Conservation (phyloP, 1,140 invertebrate genomes). For the Doryteuthis pealeii region DNA sequence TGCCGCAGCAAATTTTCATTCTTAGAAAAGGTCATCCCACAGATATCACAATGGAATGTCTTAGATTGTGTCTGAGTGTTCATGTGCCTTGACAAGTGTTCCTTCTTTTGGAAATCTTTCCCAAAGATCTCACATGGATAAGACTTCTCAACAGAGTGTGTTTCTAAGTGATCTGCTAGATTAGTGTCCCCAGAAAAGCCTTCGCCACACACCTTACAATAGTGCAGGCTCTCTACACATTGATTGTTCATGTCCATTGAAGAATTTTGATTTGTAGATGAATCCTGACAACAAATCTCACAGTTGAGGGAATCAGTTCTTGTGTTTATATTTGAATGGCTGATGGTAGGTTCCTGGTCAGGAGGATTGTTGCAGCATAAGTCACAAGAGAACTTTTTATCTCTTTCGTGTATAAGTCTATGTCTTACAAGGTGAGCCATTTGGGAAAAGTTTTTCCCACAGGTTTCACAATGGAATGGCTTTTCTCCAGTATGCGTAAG, state of each 20-base stretch:
- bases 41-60: not conserved
- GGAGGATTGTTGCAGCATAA: too few relatives aligned
- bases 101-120: not conserved
- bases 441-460: slow-evolving; percentile 89
- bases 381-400: not conserved
- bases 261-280: slow-evolving; percentile 20
- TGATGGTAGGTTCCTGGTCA: slow-evolving; percentile 65
- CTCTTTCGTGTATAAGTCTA: slow-evolving; percentile 20
- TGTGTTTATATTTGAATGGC: slow-evolving; percentile 13
- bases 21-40: not conserved
- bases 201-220: slow-evolving; percentile 85
- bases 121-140: not conserved
- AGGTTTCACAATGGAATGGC: slow-evolving; percentile 89
- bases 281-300: slow-evolving; percentile 32
- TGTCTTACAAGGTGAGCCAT: slow-evolving; percentile 89
- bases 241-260: slow-evolving; percentile 40
- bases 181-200: slow-evolving; percentile 79
- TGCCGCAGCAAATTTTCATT: not conserved
- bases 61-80: not conserved
- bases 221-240: slow-evolving; percentile 85
- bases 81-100: not conserved
- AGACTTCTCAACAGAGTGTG: not conserved
- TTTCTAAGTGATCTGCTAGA: not conserved
- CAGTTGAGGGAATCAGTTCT: slow-evolving; percentile 17
- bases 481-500: slow-evolving; percentile 71